These are phyloP conservation scores for Nasua narica DNA, from an alignment of 2,797 vertebrate genomes.

Conservation along the genomic window DNA sequence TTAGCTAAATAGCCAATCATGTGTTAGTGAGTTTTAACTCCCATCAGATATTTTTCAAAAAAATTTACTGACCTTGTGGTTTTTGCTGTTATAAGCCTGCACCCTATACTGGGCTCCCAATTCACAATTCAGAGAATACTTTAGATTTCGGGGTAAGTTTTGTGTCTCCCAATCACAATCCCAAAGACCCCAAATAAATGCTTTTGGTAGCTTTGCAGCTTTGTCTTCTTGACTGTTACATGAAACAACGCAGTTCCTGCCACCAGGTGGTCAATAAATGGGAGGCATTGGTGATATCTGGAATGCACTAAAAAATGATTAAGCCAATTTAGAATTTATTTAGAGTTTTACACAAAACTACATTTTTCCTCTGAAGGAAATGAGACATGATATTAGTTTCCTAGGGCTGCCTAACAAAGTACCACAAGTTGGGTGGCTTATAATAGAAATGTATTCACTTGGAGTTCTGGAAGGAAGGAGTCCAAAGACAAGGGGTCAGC, in stretches of 20 bases:
- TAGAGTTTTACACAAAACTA: neutral
- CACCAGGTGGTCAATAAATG: neutral
- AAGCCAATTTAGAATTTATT: neutral
- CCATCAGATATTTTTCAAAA: neutral
- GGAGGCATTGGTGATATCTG: neutral
- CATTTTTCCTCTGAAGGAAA: neutral
- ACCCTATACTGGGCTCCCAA: neutral
- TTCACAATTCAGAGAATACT: neutral
- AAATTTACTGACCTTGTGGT: neutral
- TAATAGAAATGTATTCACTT: neutral
- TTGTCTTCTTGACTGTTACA: neutral
- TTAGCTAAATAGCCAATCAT: neutral
- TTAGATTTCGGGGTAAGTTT: neutral
- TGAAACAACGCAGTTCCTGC: rapidly evolving
- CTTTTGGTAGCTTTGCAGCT: neutral
- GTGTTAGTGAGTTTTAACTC: neutral
- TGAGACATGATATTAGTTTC: neutral
- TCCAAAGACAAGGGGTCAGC: neutral
- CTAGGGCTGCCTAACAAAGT: neutral
- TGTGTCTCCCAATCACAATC: neutral
- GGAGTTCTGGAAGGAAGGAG: neutral
- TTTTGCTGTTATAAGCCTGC: neutral
- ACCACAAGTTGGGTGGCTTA: neutral
- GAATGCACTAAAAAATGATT: neutral
- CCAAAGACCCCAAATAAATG: neutral